Evolutionary conservation across 1,140 invertebrate genomes (phyloP), one percentile per base, ranked within the genome.

Genomic region (Cryptotermes secundus): DNA sequence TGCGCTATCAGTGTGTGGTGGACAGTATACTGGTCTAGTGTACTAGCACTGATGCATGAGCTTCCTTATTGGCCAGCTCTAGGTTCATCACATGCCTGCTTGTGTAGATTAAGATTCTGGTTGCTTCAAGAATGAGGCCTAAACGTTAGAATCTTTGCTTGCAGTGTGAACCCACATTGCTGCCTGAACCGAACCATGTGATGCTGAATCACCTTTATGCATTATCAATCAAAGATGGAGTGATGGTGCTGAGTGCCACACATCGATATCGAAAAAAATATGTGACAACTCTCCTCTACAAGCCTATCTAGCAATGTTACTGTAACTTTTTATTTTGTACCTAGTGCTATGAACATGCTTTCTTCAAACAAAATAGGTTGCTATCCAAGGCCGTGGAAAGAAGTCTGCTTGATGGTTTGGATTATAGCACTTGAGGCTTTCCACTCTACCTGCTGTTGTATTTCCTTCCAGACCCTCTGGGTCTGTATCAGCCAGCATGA

Each of bases 201-300:
- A 99, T 99, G 98, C 92, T 99, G 86, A 99, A 99, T 91, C 99
- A 99, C 91, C 91, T 99, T n/a, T 99, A 99, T 91, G 99, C 99
- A 31, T 91, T 99, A 84, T 99, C 98, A 65, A 99, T 99, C 87
- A 99, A 99, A 92, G 98, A 99, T 91, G 98, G 98, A 79, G 98
- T 99, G 2, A 99, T 99, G 97, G 99, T 99, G 38, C 91, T 99
- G 6, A 98, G 97, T 88, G 97, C 98, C 2, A 99, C 98, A 19
- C 98, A 99, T 91, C 92, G 98, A 85, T 99, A 99, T 90, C 94
- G 98, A 82, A 99, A 99, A 92, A 99, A 99, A 93, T 99, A 99
- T 92, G 99, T 99, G 19, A 99, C 99, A 14, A 99, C 99, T 9
- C 91, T 99, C n/a, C 92, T 99, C 0, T 99, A 99, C 90, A 99